Evolutionary conservation across 2,888 invertebrate species (phyloP).

Genomic region (Ceriagrion tenellum): DNA sequence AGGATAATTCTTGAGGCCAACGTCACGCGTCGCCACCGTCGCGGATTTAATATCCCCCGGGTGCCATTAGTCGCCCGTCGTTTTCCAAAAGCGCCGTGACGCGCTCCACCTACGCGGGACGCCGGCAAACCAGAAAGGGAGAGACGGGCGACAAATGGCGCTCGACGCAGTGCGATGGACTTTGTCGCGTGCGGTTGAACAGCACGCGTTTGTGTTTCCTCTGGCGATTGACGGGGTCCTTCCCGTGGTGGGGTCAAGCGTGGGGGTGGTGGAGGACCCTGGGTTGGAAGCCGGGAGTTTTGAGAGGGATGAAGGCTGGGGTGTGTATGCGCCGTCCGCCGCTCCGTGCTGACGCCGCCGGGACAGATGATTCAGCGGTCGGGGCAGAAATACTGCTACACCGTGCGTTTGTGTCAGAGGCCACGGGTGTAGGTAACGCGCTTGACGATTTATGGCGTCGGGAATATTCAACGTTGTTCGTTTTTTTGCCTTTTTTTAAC

Average conservation of each 20-base stretch:
- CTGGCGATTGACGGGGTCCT: conserved; percentile 51
- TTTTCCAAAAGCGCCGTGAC: conserved; percentile 46
- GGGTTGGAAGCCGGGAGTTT: neutral
- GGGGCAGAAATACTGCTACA: conserved; percentile 49
- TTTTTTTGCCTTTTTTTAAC: neutral
- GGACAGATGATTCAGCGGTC: conserved; percentile 60
- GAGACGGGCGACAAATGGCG: conserved; percentile 59
- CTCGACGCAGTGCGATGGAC: conserved; percentile 52
- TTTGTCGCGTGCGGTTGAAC: conserved; percentile 63
- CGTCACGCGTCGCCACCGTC: conserved; percentile 53
- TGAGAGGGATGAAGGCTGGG: neutral
- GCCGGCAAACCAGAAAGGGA: neutral
- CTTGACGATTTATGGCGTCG: conserved; percentile 49
- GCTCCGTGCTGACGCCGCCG: conserved; percentile 18
- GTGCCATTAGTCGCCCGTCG: conserved; percentile 47
- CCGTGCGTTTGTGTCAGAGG: conserved; percentile 9
- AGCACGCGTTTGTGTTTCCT: conserved; percentile 62
- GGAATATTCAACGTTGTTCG: conserved; percentile 5
- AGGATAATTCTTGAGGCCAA: conserved; percentile 35
- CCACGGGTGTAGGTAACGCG: conserved; percentile 47
- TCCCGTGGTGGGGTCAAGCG: neutral
- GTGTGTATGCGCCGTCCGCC: neutral
- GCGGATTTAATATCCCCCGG: conserved; percentile 56
- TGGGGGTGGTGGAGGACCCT: neutral
- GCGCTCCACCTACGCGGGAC: neutral